phyloP scores from a whole-genome alignment of 30 jellyfish, hydroid and myxozoan genomes.

The Aurelia sp. region DNA sequence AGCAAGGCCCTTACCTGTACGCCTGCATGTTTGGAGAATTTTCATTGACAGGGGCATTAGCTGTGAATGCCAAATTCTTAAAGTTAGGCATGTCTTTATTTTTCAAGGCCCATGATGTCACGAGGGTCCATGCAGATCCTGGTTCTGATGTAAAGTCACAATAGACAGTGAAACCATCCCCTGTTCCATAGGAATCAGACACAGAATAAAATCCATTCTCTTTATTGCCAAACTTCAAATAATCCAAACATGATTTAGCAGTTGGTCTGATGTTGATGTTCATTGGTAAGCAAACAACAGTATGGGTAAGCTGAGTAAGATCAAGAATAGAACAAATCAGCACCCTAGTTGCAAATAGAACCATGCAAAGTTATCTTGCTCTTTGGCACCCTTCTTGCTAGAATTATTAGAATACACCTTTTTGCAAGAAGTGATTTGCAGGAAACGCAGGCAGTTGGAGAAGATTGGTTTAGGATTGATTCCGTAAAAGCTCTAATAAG shows the following conservation, averaged over 20 bases:
- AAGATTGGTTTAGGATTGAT: no score
- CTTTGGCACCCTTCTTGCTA: no score
- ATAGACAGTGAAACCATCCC: slow-evolving; percentile 1
- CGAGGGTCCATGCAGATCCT: slow-evolving; percentile 64
- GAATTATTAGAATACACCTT: no score
- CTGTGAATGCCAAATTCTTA: not conserved
- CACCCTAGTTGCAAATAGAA: no score
- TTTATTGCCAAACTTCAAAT: slow-evolving; percentile 5
- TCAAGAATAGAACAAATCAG: no score
- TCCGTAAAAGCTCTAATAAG: no score
- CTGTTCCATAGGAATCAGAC: not conserved
- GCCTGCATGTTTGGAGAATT: slow-evolving; percentile 21
- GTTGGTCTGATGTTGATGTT: no score
- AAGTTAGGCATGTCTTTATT: not conserved
- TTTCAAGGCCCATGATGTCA: slow-evolving; percentile 29
- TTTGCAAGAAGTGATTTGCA: no score
- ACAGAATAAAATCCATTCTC: slow-evolving; percentile 19
- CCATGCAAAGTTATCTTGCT: no score
- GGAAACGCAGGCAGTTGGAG: no score
- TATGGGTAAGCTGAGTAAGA: no score
- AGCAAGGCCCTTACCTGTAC: not conserved
- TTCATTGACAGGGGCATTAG: slow-evolving; percentile 34
- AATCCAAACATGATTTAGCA: slow-evolving; percentile 41
- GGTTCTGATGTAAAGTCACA: slow-evolving; percentile 55
- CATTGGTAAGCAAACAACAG: no score